Base-by-base conservation (phyloP, 2,113 vertebrate species). In the Nesoenas mayeri region DNA sequence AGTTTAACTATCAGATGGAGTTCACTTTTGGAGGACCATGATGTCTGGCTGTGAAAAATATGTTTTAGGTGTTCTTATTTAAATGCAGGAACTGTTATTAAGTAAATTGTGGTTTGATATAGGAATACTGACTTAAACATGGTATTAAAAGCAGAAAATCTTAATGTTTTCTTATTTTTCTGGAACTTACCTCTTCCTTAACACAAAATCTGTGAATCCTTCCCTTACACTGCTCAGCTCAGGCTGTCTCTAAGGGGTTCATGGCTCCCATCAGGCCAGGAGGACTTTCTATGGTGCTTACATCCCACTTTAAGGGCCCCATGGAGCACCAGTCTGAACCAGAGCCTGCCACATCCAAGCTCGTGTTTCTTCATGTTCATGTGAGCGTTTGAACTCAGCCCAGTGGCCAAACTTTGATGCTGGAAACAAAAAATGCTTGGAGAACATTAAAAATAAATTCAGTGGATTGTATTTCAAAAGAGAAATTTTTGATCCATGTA, bases 371-470 rank as follows among this genome's bases (percentile, higher is more conserved):
- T 5, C 17, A 19, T 50, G 48, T 20, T 48, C 25, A 12, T 9
- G 32, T 51, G 36, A 51, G 19, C 6, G 1, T 36, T 57, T 8
- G 2, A 6, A 21, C 38, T 34, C 2, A 0, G 15, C 26, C n/a
- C 34, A 8, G 40, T 2, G 11, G n/a, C 32, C 32, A 22, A 21
- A 57, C 15, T 57, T 31, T 12, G 44, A 11, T 7, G 2, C 1
- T 15, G 53, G 24, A 24, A 47, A 28, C 20, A 9, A 12, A 26
- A 34, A 60, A 48, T 36, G 8, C 6, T 38, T 21, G 24, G 32
- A 57, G 32, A 70, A 26, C 5, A 3, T 16, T 22, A 22, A n/a
- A 36, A 64, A 29, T 6, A 48, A 53, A 13, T 21, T 36, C 26
- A 25, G 44, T n/a, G 28, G 24, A 6, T 47, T 66, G 2, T 26